These are phyloP conservation scores for Sakesphorus luctuosus DNA, from an alignment of 2,113 vertebrate genomes.

Conservation along the genomic window DNA sequence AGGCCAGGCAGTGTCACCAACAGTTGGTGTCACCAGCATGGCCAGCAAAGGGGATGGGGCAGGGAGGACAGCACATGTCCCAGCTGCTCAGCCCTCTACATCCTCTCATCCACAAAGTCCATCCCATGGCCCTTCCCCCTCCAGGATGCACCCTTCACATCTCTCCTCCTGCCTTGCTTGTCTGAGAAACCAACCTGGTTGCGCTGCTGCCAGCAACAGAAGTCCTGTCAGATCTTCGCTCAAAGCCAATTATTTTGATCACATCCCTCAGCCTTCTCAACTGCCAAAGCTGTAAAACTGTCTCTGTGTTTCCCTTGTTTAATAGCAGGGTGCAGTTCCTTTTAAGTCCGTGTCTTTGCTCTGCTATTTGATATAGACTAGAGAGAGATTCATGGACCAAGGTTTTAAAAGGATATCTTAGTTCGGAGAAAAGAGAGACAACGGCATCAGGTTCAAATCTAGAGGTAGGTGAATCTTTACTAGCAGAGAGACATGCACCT, in stretches of 20 bases:
- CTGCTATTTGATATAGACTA: neutral
- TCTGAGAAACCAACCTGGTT: neutral
- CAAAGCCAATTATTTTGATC: neutral
- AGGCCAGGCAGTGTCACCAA: neutral
- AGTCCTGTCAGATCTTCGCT: neutral
- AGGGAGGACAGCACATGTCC: neutral
- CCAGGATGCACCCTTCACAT: neutral
- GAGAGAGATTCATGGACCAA: neutral
- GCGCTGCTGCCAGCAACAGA: neutral
- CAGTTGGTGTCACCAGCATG: neutral
- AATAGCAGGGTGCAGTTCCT: neutral
- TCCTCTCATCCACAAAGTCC: neutral
- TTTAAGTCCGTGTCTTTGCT: neutral
- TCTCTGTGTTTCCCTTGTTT: neutral
- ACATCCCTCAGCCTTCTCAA: neutral
- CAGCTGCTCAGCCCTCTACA: neutral
- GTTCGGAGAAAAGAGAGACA: neutral
- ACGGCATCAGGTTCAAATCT: neutral
- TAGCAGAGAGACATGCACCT: neutral
- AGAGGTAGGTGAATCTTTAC: neutral
- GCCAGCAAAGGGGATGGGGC: accelerated
- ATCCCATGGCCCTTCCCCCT: neutral
- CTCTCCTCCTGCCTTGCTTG: neutral
- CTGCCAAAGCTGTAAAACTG: neutral
- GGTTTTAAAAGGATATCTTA: neutral